These are phyloP conservation scores for Trematocara marginatum DNA, from an alignment of 2,113 vertebrate species.

Conservation along the genomic window DNA sequence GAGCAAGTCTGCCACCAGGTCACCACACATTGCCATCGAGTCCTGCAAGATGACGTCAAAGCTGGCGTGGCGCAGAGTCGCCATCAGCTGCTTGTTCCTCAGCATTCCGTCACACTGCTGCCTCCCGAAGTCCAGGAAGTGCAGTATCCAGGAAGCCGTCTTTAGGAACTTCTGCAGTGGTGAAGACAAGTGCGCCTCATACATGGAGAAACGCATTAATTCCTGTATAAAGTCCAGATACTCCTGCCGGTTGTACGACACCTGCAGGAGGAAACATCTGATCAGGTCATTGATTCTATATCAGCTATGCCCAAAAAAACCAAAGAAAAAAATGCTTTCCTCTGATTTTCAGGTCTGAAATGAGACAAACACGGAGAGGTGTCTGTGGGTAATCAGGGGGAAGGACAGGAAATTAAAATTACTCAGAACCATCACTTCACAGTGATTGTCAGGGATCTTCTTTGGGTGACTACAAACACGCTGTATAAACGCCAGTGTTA, in stretches of 20 bases:
- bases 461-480: neutral
- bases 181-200: neutral
- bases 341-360: neutral
- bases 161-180: neutral
- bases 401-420: neutral
- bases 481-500: neutral
- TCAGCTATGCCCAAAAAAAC: neutral
- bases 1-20: slow-evolving; percentile 8
- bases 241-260: neutral
- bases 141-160: fast-evolving
- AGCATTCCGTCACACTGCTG: slow-evolving; percentile 4
- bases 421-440: neutral
- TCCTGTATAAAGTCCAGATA: neutral
- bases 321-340: neutral
- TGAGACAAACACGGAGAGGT: neutral
- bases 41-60: slow-evolving; percentile 1
- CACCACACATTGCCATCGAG: neutral
- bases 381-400: neutral
- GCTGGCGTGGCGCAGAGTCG: neutral
- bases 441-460: neutral
- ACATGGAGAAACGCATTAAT: neutral
- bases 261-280: neutral
- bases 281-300: neutral
- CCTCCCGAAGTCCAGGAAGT: fast-evolving
- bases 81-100: slow-evolving; percentile 4